A percentile compares a stretch with the other conserved stretches of the same genome.
These are phyloP conservation scores for Limnodromus scolopaceus DNA, from an alignment of 2,797 vertebrate species.

Conservation along the genomic window DNA sequence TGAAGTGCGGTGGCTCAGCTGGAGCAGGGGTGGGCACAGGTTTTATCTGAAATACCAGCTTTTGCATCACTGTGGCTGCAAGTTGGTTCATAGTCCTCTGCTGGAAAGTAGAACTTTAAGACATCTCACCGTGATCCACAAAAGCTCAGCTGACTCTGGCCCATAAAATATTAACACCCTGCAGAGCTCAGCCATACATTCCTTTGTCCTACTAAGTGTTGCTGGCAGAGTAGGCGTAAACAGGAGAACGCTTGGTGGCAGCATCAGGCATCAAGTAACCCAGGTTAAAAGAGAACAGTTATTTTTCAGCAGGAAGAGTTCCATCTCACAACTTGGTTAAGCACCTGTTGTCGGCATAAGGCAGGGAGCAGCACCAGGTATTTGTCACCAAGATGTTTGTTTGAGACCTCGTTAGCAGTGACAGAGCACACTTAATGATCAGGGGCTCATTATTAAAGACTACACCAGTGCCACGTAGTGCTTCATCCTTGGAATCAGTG, in stretches of 20 bases:
- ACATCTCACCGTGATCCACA: background rate
- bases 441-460: background rate
- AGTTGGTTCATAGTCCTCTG: background rate
- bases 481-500: too few species aligned
- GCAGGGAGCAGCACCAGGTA: background rate
- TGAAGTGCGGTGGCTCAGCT: background rate
- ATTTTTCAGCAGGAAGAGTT: background rate
- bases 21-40: background rate
- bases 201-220: background rate
- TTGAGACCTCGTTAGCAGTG: background rate
- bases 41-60: background rate
- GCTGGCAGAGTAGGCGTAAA: background rate
- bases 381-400: background rate
- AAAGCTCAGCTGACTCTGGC: background rate
- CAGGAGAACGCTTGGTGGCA: background rate
- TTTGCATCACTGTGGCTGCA: background rate
- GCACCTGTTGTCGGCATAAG: background rate
- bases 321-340: background rate
- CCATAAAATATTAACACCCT: background rate
- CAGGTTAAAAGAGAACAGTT: background rate
- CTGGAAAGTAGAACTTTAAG: background rate
- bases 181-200: background rate
- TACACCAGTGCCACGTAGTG: background rate
- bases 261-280: background rate
- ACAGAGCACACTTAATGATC: background rate